These are phyloP conservation scores for Stomorhina lunata DNA, from an alignment of 2,888 invertebrate genomes.

Conservation along the genomic window DNA sequence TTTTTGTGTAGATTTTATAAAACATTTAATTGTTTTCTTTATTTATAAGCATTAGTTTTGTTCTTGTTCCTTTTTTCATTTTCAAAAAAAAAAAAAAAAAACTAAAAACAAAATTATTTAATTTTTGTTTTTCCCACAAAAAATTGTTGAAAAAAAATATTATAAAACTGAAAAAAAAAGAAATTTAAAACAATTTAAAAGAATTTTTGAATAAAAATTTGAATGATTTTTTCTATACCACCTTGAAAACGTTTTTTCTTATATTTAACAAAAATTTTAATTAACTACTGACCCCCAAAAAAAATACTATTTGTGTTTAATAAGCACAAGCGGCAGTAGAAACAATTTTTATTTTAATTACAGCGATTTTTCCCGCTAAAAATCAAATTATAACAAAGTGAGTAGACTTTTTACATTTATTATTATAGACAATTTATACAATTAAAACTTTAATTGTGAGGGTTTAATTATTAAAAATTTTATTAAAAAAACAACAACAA, in stretches of 20 bases:
- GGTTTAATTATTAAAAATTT: no score
- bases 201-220: constrained; percentile 44
- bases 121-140: constrained; percentile 10
- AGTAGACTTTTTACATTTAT: constrained; percentile 30
- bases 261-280: neutral
- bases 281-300: constrained; percentile 1
- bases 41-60: constrained; percentile 40
- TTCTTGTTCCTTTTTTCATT: constrained; percentile 28
- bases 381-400: constrained; percentile 30
- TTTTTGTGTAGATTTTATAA: constrained; percentile 26
- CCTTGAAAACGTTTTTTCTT: constrained; percentile 52
- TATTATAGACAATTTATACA: neutral
- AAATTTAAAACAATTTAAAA: constrained; percentile 21
- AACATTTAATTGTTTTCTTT: constrained; percentile 6
- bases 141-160: constrained; percentile 31
- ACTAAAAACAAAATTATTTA: constrained; percentile 7
- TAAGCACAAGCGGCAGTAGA: constrained; percentile 15
- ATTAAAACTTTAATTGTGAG: no score
- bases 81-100: neutral
- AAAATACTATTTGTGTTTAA: neutral
- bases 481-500: no score
- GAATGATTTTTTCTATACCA: constrained; percentile 22
- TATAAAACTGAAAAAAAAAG: neutral
- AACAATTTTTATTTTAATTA: constrained; percentile 18
- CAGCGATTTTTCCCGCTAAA: constrained; percentile 21